Evolutionary conservation across 2,888 invertebrate genomes (phyloP), one percentile per base, ranked within the genome.

Genomic region (Lathronympha strigana): DNA sequence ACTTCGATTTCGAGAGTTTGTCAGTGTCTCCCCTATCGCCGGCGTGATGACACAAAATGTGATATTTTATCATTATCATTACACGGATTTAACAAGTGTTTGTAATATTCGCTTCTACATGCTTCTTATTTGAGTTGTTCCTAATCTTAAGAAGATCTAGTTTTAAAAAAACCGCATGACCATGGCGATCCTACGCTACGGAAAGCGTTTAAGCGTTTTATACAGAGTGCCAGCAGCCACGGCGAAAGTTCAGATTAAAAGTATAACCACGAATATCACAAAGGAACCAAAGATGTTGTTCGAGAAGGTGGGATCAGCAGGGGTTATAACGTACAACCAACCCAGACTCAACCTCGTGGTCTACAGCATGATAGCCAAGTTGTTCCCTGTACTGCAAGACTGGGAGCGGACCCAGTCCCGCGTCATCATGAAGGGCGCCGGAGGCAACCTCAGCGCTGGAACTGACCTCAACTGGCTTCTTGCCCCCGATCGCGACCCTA

Each of bases 361-460:
- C 79, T 74, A 94, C 4, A 82, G 90, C 1, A 96, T 96, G 96
- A 92, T 95, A 11, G 80, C 92, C n/a, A 93, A 94, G 77, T 94
- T 97, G 23, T 93, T 94, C 76, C 93, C 94, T 1, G 86, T 92
- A 67, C 79, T 97, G 36, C 93, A 93, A 77, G 90, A 94, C 76
- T 97, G 96, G 94, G 95, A 96, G 78, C 88, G 90, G 23, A 93
- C 85, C 4, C 93, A 93, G 69, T 82, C 84, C 8, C 76, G 93
- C 55, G 92, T 96, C 15, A 92, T 96, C 31, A 92, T 96, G 23
- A 95, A 95, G 86, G 96, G 95, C 1, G 83, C 91, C 4, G 96
- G 96, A 11, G 96, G 94, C 0, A 98, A 98, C 2, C 98, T 98
- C 84, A 98, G 98, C 89, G 97, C 98, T 28, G 98, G 98, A 11